Conservation (phyloP, 53 echinoderm and acorn worm species). For the Echinometra lucunter region DNA sequence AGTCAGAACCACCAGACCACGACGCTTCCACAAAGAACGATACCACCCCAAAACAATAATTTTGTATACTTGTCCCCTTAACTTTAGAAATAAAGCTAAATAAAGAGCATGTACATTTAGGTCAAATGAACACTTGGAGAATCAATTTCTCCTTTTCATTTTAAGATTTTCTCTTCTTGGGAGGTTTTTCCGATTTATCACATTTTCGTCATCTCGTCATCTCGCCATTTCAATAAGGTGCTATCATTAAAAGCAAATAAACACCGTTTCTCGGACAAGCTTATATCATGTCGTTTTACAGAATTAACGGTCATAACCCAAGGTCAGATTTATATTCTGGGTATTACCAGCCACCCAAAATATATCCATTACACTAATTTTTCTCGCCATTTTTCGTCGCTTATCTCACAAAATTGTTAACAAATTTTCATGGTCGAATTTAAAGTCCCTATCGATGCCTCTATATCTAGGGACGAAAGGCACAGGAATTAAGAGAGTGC, state of each 20-base stretch:
- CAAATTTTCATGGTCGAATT: not conserved
- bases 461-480: not conserved
- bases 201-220: too few species aligned
- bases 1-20: too few species aligned
- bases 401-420: not conserved
- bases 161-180: too few species aligned
- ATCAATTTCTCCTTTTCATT: too few species aligned
- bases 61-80: too few species aligned
- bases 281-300: not conserved
- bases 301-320: not conserved
- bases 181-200: too few species aligned
- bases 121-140: too few species aligned
- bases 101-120: too few species aligned
- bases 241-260: not conserved
- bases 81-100: too few species aligned
- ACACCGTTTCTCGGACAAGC: not conserved
- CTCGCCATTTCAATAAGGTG: too few species aligned
- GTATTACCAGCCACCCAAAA: not conserved
- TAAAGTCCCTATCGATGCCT: not conserved
- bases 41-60: too few species aligned
- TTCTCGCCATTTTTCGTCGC: not conserved
- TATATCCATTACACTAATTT: constrained; percentile 4
- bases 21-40: too few species aligned
- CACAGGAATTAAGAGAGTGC: not conserved
- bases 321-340: not conserved